phyloP scores from a whole-genome alignment of 2,797 vertebrate genomes.

The Crypturellus tataupa region DNA sequence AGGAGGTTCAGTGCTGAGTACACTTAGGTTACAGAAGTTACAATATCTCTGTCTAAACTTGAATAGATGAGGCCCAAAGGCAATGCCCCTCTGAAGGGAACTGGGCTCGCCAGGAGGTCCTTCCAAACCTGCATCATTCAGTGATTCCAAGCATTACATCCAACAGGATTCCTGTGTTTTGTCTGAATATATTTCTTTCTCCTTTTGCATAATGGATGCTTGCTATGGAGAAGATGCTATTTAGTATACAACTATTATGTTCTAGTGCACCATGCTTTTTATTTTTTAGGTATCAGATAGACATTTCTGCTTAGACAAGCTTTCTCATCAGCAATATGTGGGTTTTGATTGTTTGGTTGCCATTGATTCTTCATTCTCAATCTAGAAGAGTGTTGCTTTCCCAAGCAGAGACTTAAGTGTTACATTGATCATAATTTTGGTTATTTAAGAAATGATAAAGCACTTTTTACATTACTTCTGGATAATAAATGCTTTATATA shows the following conservation, averaged over 20 bases:
- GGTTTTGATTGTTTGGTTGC: not conserved
- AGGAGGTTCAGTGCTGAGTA: not conserved
- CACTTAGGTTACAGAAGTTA: not conserved
- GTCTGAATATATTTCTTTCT: not conserved
- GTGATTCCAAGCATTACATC: not conserved
- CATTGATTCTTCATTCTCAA: not conserved
- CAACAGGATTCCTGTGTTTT: not conserved
- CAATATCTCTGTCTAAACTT: not conserved
- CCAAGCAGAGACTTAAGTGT: not conserved
- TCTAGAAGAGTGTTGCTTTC: not conserved
- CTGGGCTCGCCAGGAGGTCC: not conserved
- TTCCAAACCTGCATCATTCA: rapidly evolving
- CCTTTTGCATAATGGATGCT: not conserved
- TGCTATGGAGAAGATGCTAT: not conserved
- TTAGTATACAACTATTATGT: not conserved
- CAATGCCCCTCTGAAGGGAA: not conserved
- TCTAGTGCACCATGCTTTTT: not conserved
- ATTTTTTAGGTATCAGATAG: not conserved
- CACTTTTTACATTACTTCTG: not conserved
- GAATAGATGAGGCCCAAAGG: too few relatives aligned
- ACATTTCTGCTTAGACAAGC: not conserved
- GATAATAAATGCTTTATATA: not conserved
- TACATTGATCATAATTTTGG: not conserved
- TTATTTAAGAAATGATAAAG: not conserved
- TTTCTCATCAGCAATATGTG: not conserved